Percentiles rank a stretch among this genome's conserved stretches.
Conservation (phyloP, 2,797 vertebrate genomes). For the Gallinago nigripennis region DNA sequence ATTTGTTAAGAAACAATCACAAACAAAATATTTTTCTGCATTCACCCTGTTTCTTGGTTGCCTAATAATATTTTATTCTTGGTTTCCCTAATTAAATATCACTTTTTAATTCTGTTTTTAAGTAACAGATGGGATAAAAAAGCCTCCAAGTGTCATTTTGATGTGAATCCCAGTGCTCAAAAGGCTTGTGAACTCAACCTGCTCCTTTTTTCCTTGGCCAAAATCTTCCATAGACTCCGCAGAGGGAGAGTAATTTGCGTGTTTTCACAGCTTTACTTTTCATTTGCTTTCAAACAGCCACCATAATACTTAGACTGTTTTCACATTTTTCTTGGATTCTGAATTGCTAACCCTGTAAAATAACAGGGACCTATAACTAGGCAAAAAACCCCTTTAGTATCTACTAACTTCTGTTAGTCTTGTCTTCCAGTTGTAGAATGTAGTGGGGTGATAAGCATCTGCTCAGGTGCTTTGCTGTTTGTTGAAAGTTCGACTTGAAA, state of each 20-base stretch:
- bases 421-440: not conserved
- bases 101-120: not conserved
- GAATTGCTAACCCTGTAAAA: not conserved
- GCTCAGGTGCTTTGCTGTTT: not conserved
- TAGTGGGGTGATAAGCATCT: not conserved
- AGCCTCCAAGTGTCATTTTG: not conserved
- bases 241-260: not conserved
- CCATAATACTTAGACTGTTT: not conserved
- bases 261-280: not conserved
- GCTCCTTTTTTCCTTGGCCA: not conserved
- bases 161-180: not conserved
- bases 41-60: not conserved
- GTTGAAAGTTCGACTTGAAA: not conserved
- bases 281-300: not conserved
- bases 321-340: not conserved
- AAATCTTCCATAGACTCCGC: not conserved
- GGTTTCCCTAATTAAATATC: not conserved
- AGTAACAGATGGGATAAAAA: not conserved
- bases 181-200: not conserved
- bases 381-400: not conserved
- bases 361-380: not conserved
- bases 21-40: not conserved
- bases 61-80: not conserved
- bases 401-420: not conserved
- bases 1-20: constrained; percentile 14